Conservation (phyloP, 2,888 invertebrate genomes). For the Drepanosiphum platanoidis region DNA sequence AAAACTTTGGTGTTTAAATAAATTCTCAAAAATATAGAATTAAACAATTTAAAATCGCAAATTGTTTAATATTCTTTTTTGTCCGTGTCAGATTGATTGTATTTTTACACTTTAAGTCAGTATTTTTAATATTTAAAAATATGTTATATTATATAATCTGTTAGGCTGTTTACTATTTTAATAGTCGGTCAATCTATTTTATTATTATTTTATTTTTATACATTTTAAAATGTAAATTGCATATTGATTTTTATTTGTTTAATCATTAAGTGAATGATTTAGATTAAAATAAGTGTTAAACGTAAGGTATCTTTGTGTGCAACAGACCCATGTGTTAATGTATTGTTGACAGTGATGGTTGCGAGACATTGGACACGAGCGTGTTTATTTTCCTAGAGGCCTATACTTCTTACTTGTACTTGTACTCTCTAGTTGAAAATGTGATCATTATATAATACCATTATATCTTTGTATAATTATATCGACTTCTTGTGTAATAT, state of each 20-base stretch:
- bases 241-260: background rate
- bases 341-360: background rate
- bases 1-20: background rate
- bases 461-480: too few relatives aligned
- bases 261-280: background rate
- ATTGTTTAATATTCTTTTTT: constrained; percentile 26
- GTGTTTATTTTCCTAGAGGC: background rate
- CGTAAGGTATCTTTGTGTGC: background rate
- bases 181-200: background rate
- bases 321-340: background rate
- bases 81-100: background rate
- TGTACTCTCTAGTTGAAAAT: background rate
- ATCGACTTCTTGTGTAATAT: background rate
- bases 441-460: constrained; percentile 7
- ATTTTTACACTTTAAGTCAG: constrained; percentile 11
- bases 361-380: background rate
- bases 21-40: background rate
- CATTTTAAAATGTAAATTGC: background rate
- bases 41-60: background rate
- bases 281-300: background rate
- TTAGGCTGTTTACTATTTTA: background rate
- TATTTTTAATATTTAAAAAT: constrained; percentile 14
- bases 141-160: constrained; percentile 1
- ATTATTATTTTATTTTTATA: constrained; percentile 42
- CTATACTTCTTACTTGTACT: background rate